These are phyloP conservation scores for Mantis religiosa DNA, from an alignment of 2,888 invertebrate genomes.

Conservation along the genomic window DNA sequence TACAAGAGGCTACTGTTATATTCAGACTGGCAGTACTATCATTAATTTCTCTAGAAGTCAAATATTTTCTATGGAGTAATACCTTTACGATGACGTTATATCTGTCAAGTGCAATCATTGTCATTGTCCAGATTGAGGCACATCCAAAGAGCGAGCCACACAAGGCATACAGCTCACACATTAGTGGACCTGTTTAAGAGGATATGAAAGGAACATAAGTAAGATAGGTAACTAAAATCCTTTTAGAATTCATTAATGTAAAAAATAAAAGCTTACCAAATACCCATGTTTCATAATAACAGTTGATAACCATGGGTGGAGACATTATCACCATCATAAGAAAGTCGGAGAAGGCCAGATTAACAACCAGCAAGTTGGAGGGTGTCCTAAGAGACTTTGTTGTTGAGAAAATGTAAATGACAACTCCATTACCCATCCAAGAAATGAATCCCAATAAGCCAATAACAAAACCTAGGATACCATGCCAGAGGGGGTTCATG, in stretches of 20 bases:
- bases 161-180: slow-evolving; percentile 85
- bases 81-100: slow-evolving; percentile 89
- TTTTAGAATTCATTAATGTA: background rate
- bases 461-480: slow-evolving; percentile 72
- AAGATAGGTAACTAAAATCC: background rate
- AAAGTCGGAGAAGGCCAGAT: slow-evolving; percentile 87
- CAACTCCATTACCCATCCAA: slow-evolving; percentile 64
- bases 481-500: slow-evolving; percentile 85
- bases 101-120: slow-evolving; percentile 87
- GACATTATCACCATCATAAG: slow-evolving; percentile 82
- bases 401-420: slow-evolving; percentile 66
- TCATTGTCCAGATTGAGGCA: slow-evolving; percentile 89
- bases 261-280: slow-evolving; percentile 50
- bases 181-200: slow-evolving; percentile 60
- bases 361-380: slow-evolving; percentile 85
- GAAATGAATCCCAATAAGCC: slow-evolving; percentile 67
- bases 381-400: slow-evolving; percentile 79
- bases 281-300: slow-evolving; percentile 70
- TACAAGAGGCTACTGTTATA: no score
- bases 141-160: slow-evolving; percentile 85
- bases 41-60: no score
- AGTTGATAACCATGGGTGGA: slow-evolving; percentile 77
- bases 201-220: background rate
- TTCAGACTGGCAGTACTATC: no score
- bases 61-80: background rate